Conservation (phyloP, 2,888 invertebrate genomes). For the Limenitis camilla region DNA sequence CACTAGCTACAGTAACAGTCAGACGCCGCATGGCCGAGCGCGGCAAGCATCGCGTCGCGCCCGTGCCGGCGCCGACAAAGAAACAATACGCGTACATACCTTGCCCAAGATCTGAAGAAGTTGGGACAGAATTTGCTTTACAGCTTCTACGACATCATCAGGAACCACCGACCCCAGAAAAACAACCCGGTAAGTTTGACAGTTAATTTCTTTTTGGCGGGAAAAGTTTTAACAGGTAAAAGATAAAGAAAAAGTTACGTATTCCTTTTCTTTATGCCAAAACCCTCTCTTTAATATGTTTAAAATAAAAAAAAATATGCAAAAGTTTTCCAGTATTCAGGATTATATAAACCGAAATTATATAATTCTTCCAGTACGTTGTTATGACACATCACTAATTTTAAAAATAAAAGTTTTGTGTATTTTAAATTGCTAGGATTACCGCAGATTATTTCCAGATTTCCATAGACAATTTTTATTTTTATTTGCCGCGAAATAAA, state of each 20-base stretch:
- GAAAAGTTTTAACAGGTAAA: constrained; percentile 21
- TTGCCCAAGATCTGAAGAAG: constrained; percentile 70
- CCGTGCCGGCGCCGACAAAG: constrained; percentile 61
- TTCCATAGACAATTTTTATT: background rate
- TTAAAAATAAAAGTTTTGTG: constrained; percentile 4
- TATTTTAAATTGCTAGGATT: constrained; percentile 3
- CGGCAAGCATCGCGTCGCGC: constrained; percentile 69
- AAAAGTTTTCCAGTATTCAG: background rate
- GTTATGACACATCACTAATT: constrained; percentile 12
- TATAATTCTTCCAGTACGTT: background rate
- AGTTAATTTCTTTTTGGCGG: constrained; percentile 20
- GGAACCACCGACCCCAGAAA: constrained; percentile 42
- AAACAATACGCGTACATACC: constrained; percentile 69
- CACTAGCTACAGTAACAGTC: constrained; percentile 35
- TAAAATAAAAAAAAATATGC: background rate
- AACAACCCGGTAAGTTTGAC: constrained; percentile 35
- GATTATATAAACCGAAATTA: background rate
- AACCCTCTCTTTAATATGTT: too few relatives aligned
- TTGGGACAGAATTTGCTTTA: constrained; percentile 64
- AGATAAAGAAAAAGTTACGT: background rate
- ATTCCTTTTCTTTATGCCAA: background rate
- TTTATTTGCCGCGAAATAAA: background rate
- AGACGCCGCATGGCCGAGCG: constrained; percentile 72
- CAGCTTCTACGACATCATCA: constrained; percentile 43
- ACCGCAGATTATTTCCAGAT: background rate